Evolutionary conservation across 2,113 vertebrate species (phyloP).

Genomic region (Boulengeromyrus knoepffleri): DNA sequence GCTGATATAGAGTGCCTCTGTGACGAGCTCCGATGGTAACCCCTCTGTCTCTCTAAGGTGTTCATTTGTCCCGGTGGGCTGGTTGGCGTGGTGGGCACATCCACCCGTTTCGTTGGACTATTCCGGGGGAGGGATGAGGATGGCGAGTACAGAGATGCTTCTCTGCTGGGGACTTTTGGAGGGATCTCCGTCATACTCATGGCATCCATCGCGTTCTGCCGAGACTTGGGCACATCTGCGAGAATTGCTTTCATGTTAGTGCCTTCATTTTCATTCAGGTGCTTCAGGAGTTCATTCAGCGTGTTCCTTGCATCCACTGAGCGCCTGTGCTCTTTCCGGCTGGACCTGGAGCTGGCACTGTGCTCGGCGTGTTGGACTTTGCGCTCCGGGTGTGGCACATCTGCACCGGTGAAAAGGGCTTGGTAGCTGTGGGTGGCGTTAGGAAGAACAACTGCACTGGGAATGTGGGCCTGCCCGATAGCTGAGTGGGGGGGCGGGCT

Average conservation of each 20-base stretch:
- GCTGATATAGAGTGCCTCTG: conserved; percentile 93
- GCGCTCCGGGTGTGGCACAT: conserved; percentile 78
- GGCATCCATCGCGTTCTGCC: conserved; percentile 83
- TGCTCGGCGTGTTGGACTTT: conserved; percentile 73
- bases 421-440: conserved; percentile 90
- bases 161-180: conserved; percentile 88
- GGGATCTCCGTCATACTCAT: conserved; percentile 87
- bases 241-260: conserved; percentile 82
- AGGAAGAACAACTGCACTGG: conserved; percentile 91
- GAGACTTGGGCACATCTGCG: conserved; percentile 76
- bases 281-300: conserved; percentile 91
- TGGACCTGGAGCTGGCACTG: conserved; percentile 65
- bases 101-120: conserved; percentile 93
- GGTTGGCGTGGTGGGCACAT: conserved; percentile 80
- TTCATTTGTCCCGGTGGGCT: conserved; percentile 78
- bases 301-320: conserved; percentile 94
- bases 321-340: conserved; percentile 82
- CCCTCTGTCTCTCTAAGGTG: conserved; percentile 86
- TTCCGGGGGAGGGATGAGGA: conserved; percentile 90
- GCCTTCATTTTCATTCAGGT: conserved; percentile 79
- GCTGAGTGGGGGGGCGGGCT: conserved; percentile 79
- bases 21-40: conserved; percentile 86
- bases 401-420: conserved; percentile 71
- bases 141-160: conserved; percentile 90
- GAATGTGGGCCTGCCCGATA: conserved; percentile 81